Evolutionary conservation across 2,888 invertebrate species (phyloP).

Genomic region (Phorcus lineatus): DNA sequence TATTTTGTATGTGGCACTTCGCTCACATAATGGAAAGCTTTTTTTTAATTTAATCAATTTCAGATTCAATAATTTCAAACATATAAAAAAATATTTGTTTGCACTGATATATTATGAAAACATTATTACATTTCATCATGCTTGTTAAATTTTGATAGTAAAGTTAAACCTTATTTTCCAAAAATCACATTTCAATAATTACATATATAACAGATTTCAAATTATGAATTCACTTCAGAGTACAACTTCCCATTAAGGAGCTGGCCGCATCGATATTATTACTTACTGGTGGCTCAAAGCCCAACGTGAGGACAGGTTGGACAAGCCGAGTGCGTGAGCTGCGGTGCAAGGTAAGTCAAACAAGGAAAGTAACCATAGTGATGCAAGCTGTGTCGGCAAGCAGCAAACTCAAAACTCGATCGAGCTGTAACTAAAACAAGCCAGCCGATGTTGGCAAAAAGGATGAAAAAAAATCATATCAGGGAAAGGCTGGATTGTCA

Average conservation of each 20-base stretch:
- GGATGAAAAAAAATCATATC: conserved; percentile 2
- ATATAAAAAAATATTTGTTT: too few species aligned
- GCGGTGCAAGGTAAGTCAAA: conserved; percentile 21
- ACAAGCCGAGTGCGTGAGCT: neutral
- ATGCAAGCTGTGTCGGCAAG: conserved; percentile 23
- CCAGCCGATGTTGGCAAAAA: conserved; percentile 13
- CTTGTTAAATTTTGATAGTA: too few species aligned
- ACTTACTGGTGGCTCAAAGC: conserved; percentile 18
- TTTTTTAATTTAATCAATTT: too few species aligned
- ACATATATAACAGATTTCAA: too few species aligned
- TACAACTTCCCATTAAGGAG: conserved; percentile 22
- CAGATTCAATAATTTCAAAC: too few species aligned
- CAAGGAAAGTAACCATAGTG: conserved; percentile 23
- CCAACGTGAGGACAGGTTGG: neutral
- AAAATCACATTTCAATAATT: too few species aligned
- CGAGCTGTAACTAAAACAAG: conserved; percentile 28
- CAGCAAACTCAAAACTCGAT: conserved; percentile 23
- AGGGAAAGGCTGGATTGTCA: conserved; percentile 5
- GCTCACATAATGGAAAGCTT: conserved; percentile 18
- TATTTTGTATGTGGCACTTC: neutral
- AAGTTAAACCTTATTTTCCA: too few species aligned
- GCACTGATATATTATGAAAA: too few species aligned
- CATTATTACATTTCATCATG: too few species aligned
- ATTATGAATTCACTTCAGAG: neutral
- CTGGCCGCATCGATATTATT: neutral